A percentile compares a stretch with the other conserved stretches of the same genome.
Evolutionary conservation across 1,140 invertebrate genomes (phyloP).

Genomic region (Orchestia grillus): DNA sequence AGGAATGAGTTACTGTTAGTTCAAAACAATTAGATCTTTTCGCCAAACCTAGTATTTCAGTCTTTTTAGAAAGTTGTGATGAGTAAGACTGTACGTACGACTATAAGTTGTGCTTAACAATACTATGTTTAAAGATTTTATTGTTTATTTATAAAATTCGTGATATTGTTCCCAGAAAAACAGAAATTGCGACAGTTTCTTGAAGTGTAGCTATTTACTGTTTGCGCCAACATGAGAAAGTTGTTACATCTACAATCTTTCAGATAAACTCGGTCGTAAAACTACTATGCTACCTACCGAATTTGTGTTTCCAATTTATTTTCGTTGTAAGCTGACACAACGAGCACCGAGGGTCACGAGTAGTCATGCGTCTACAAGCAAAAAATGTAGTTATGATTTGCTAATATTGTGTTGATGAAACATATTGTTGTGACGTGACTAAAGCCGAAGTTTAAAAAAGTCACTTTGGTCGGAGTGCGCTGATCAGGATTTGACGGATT

Average conservation of each 20-base stretch:
- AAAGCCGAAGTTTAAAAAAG: background rate
- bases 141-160: background rate
- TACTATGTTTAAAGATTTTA: background rate
- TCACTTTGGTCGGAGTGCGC: background rate
- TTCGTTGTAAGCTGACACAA: no score
- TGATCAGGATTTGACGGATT: background rate
- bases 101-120: background rate
- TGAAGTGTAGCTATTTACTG: background rate
- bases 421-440: background rate
- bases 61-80: background rate
- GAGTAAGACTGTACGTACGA: background rate
- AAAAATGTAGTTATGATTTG: no score
- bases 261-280: background rate
- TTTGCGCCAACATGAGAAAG: background rate
- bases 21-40: no score
- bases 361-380: no score
- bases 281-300: background rate
- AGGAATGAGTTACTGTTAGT: no score
- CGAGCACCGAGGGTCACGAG: no score
- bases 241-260: background rate
- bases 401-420: background rate
- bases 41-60: no score
- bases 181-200: background rate
- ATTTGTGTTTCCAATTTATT: no score
- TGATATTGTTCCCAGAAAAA: background rate